A percentile compares a stretch with the other conserved stretches of the same genome.
Conservation (phyloP, 2,888 invertebrate genomes). For the Carcina quercana region DNA sequence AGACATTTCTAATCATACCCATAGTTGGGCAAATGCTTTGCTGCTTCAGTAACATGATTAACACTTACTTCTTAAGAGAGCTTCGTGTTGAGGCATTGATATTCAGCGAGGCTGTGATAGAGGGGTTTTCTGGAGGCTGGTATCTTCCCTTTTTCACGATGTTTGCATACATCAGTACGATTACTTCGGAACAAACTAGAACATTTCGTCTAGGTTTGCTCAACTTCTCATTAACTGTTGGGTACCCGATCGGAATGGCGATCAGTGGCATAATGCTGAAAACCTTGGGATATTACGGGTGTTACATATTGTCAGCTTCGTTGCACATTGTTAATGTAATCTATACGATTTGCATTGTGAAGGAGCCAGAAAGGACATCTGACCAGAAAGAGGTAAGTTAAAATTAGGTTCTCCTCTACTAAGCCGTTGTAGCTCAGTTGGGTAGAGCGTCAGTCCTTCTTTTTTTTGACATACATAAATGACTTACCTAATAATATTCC, state of each 20-base stretch:
- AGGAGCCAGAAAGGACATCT: conserved; percentile 69
- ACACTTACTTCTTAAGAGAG: conserved; percentile 83
- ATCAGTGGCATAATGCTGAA: conserved; percentile 26
- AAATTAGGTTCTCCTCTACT: no score
- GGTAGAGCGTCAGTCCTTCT: no score
- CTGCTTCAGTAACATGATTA: conserved; percentile 81
- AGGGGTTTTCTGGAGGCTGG: conserved; percentile 86
- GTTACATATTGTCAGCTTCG: conserved; percentile 78
- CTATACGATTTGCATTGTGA: conserved; percentile 78
- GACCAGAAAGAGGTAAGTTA: conserved; percentile 47
- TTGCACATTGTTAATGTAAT: conserved; percentile 79
- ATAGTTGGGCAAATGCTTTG: conserved; percentile 82
- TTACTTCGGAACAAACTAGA: conserved; percentile 24
- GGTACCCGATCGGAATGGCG: conserved; percentile 26
- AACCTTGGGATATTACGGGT: conserved; percentile 31
- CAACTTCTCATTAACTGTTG: conserved; percentile 26
- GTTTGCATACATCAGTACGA: conserved; percentile 77
- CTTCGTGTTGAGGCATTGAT: conserved; percentile 83
- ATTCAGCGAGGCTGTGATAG: conserved; percentile 82
- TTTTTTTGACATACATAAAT: no score
- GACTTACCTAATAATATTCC: no score
- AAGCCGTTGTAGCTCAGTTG: no score
- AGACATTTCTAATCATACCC: conserved; percentile 83
- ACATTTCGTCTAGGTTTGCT: conserved; percentile 29
- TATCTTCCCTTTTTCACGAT: conserved; percentile 86